A percentile compares a stretch with the other conserved stretches of the same genome.
These are phyloP conservation scores for Mnemiopsis leidyi DNA, from an alignment of 37 sponge, comb jelly and placozoan genomes.

Conservation along the genomic window DNA sequence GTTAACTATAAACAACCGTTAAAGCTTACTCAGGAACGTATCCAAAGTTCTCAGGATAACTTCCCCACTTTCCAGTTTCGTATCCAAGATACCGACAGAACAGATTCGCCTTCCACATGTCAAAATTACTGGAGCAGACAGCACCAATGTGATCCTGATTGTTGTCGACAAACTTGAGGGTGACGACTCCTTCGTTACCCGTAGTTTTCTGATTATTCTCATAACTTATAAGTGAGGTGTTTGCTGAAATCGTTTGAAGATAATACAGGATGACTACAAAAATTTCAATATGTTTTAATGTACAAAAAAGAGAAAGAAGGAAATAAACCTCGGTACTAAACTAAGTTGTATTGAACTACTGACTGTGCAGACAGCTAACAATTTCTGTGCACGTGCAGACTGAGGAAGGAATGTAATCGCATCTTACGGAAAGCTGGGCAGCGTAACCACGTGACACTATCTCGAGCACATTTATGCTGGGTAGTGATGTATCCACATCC, in stretches of 20 bases:
- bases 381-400: no score
- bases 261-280: no score
- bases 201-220: neutral
- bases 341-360: no score
- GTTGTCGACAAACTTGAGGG: no score
- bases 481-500: neutral
- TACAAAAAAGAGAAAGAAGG: no score
- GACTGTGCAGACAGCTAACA: no score
- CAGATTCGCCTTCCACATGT: neutral
- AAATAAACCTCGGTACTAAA: no score
- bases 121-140: neutral
- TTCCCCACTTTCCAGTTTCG: neutral
- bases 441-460: neutral
- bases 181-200: neutral
- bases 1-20: no score
- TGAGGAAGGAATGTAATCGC: no score
- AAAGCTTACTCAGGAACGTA: neutral
- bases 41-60: neutral
- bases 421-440: neutral
- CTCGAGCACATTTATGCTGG: neutral
- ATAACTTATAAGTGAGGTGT: neutral
- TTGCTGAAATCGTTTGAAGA: neutral
- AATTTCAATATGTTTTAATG: no score
- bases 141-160: no score
- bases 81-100: neutral